Evolutionary conservation across 2,888 invertebrate genomes (phyloP), one percentile per base, ranked within the genome.

Genomic region (Drosophila affinis): DNA sequence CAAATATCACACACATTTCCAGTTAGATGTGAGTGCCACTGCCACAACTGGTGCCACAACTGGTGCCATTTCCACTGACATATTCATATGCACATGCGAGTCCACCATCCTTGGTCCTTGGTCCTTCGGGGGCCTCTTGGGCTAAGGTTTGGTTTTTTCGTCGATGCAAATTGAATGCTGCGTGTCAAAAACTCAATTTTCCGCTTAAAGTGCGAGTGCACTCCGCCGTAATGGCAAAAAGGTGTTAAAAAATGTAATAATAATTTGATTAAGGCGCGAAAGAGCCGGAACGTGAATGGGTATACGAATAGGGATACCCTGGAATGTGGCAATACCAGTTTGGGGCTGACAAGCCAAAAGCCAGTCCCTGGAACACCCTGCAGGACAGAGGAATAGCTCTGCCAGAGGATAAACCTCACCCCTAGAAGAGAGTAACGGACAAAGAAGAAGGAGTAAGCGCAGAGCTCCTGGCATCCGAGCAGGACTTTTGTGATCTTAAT

Each of bases 121-220:
- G 21, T 10, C 24, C 24, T 24, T 3, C 0, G 4, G n/a, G n/a
- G 14, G 24, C 60, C 60, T 69, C 58, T 34, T 4, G 47, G 51
- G 24, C 21, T 27, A 14, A 3, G 9, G 46, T 44, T n/a, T 9
- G 9, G 46, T 44, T n/a, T 9, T 29, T 18, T 45, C 24, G 49
- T 27, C 39, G 52, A 24, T 47, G 59, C 62, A 54, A 72, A 78
- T 69, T 68, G 78, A 72, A 71, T 14, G 62, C 60, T 34, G 48
- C 32, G 53, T 48, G 45, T 57, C 49, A 18, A 61, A 45, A 39
- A 39, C 58, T 55, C 53, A 46, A 57, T 63, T 62, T 57, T 29
- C 47, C 57, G 9, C 24, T n/a, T 10, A 10, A 49, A 54, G 61
- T 73, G 57, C 71, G 46, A 54, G 61, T 73, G 57, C 71, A 54